Base-by-base conservation (phyloP, 2,113 vertebrate species). In the Gallinago jamesoni region DNA sequence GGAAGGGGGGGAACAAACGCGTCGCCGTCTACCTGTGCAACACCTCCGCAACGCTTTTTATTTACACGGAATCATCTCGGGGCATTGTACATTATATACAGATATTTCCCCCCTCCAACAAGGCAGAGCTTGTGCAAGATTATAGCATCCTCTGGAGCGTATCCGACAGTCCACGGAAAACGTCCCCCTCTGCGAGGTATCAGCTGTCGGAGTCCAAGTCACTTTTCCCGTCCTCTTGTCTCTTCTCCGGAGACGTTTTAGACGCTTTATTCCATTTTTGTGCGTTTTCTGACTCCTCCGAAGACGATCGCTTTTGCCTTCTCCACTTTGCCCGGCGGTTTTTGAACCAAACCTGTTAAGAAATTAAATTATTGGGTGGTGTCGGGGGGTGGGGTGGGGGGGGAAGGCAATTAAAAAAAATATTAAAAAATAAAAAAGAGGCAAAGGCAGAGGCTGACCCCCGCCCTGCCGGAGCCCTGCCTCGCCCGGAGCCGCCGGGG, bases 271-370 rank as follows among this genome's bases (percentile, higher is more conserved):
- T 99, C 99, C 99, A 99, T 96, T 99, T 99, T 96, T 99, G 99
- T 16, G 98, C 96, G 79, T 99, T 99, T 96, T 99, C 99, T 14
- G 99, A 99, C 84, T 99, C 99, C 97, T 99, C 99, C 1, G 99
- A 99, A 7, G 99, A 99, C 8, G 99, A 99, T 31, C 99, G 85
- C 96, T 99, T 99, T 97, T 99, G 99, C 89, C 99, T 97, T 96
- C 99, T 98, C 99, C 99, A 99, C 97, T 99, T 99, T 9, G 99
- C 99, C 56, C 99, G 98, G 93, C 99, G 98, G 97, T 99, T 99
- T 98, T 99, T 99, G 98, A 99, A 99, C 99, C 99, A 99, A 92
- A 99, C 99, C 99, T 99, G 96, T 85, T 35, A 76, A 83, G 23
- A 70, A 68, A 53, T 63, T 27, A 81, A 25, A 70, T 43, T 62